Evolutionary conservation across 1,140 invertebrate species (phyloP), one percentile per base, ranked within the genome.

Genomic region (Ooceraea biroi): DNA sequence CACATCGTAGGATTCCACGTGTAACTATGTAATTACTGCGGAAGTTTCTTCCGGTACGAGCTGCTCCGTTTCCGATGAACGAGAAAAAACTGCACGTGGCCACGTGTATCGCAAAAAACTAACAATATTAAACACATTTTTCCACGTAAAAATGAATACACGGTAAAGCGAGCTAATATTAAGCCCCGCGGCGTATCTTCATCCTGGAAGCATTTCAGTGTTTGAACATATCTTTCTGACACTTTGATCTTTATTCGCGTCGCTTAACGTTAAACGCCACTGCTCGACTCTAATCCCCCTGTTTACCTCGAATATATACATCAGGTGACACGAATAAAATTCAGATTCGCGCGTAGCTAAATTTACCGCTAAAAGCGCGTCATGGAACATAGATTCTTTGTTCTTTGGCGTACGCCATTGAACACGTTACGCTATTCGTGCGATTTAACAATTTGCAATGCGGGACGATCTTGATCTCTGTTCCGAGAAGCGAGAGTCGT

Each of bases 211-310:
- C 61, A n/a, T 27, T 44, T 58, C 36, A 25, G 61, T 50, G 61
- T 60, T 58, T 19, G 25, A 17, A 46, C 36, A 55, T 57, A 71
- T 52, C 60, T 41, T 73, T 30, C 36, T 83, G 77, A 77, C 78
- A 60, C 46, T 72, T 85, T 80, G 71, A 76, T 88, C 82, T 85
- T 80, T 57, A 73, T 52, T 58, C 72, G 60, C 60, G 72, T 80
- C 63, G 73, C 46, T 76, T 66, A 46, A 66, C 58, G 50, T 41
- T 71, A 82, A 82, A 76, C 69, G 68, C 19, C 41, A 63, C 19
- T 27, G 71, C 71, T 52, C 60, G 69, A 82, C 30, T 76, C 48
- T 50, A 71, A 82, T 57, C 52, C 50, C 36, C 36, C 1, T 71
- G 76, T 80, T 80, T 80, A 71, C 76, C 60, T 55, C 76, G 36